Base-by-base conservation (phyloP, 2,888 invertebrate genomes). In the Tenthredo mesomela region DNA sequence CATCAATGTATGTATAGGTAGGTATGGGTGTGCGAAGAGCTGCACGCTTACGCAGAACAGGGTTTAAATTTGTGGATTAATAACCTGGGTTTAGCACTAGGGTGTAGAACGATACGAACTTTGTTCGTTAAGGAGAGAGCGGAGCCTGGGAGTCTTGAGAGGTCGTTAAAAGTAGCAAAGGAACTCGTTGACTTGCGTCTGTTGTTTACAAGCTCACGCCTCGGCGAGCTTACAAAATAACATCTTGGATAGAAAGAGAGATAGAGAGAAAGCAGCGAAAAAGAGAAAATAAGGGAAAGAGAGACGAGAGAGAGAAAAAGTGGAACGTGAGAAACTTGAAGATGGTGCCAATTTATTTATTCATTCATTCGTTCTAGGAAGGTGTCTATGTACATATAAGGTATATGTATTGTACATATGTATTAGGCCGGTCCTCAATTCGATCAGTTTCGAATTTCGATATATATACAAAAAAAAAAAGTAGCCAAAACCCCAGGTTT, bases 101-200 rank as follows among this genome's bases (percentile, higher is more conserved):
- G 80, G 61, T 61, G 40, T 61, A 18, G 37, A 61, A 80, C 80
- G 80, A 80, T 80, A 80, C 80, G 80, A 80, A 80, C 80, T 80
- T 80, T 80, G 80, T 80, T 80, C 80, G 80, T 80, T 80, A 80
- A 61, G 61, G 61, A 40, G 61, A 73, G 77, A 25, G 47, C 33
- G 43, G n/a, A 71, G 43, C 73, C 33, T 18, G 54, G 75, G 54
- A 50, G 29, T 54, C 54, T 12, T 33, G 80, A 58, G 80, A 25
- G 80, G 80, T 80, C 80, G 80, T 80, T 80, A 80, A 80, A 80
- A 80, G 80, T 80, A 40, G 80, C 40, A 80, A 80, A 80, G 61
- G 58, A 61, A 80, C 80, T 80, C 80, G 58, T 80, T 58, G 58
- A 80, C 80, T 61, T 40, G n/a, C 21, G 37, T 58, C 80, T 61